phyloP scores from a whole-genome alignment of 2,888 invertebrate species.

The Spisula solida region DNA sequence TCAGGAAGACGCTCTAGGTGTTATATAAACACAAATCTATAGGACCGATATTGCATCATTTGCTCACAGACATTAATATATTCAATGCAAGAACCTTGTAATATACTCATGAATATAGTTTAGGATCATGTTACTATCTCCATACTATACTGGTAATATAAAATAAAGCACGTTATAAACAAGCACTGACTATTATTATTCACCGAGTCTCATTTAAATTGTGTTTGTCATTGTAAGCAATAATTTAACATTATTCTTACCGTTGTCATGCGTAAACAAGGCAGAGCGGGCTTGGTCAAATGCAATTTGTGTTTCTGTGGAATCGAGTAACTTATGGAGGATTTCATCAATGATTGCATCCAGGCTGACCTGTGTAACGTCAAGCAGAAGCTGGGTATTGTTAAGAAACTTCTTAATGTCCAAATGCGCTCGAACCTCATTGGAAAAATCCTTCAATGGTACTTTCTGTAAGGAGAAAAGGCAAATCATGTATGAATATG shows the following conservation, averaged over 20 bases:
- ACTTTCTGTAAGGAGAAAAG: conserved; percentile 87
- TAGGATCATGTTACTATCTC: too few relatives aligned
- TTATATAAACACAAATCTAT: too few relatives aligned
- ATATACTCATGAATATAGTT: too few relatives aligned
- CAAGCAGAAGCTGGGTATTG: conserved; percentile 89
- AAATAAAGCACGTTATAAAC: too few relatives aligned
- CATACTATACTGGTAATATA: too few relatives aligned
- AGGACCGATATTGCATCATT: too few relatives aligned
- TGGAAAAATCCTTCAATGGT: conserved; percentile 90
- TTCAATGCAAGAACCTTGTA: too few relatives aligned
- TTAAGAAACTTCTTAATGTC: conserved; percentile 90
- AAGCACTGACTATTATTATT: too few relatives aligned
- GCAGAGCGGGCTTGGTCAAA: conserved; percentile 87
- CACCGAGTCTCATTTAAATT: too few relatives aligned
- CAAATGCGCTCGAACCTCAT: conserved; percentile 89
- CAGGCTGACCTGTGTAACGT: conserved; percentile 89
- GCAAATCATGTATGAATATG: not conserved
- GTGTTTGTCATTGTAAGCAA: too few relatives aligned
- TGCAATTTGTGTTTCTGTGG: conserved; percentile 71
- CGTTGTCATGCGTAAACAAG: conserved; percentile 87
- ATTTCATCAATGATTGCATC: conserved; percentile 89
- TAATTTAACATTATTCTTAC: conserved; percentile 63
- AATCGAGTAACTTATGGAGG: conserved; percentile 85
- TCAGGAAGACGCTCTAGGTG: too few relatives aligned
- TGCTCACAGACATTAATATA: too few relatives aligned